Base-by-base conservation (phyloP, 2,797 vertebrate species). In the Parauchenoglanis ngamensis region DNA sequence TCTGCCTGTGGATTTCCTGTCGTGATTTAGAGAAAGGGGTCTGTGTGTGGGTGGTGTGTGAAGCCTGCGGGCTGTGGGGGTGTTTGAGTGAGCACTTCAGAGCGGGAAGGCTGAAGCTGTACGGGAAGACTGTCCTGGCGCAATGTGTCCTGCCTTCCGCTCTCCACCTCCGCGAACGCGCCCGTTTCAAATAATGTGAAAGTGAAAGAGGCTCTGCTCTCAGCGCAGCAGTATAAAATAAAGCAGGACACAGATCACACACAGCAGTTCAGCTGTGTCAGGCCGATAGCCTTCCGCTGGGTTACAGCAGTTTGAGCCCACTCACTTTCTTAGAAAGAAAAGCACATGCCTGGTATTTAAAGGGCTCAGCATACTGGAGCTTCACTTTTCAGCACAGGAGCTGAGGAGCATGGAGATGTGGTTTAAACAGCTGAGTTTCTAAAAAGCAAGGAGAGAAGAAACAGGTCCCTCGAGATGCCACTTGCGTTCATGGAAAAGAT, bases 151-250 rank as follows among this genome's bases (percentile, higher is more conserved):
- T 0, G 1, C 0, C 54, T n/a, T 4, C 68, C 89, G 59, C 78
- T 63, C 85, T 70, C 78, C 75, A 83, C 78, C 89, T 89, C 87
- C 91, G 80, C 88, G 88, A 85, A 56, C 21, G 56, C 84, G 59
- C 52, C 82, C 12, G 57, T 95, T 96, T 95, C 93, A 85, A 93
- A 94, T 92, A 96, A 96, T 94, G 76, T 40, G 95, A 96, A 96
- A 96, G 89, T 76, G 94, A 96, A 96, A 96, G n/a, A 72, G 67
- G 23, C 28, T 40, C 40, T n/a, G 15, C 15, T 57, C 17, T 35
- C 70, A 54, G n/a, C 2, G 2, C 0, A 6, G 25, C 65, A 4
- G 28, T 57, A 72, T 72, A 15, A 54, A 83, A 19, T 28, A 65
- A 25, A 59, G 19, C 40, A 52, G 17, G 25, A n/a, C 80, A 65